Evolutionary conservation across 2,888 invertebrate species (phyloP).

Genomic region (Pseudoips prasinana): DNA sequence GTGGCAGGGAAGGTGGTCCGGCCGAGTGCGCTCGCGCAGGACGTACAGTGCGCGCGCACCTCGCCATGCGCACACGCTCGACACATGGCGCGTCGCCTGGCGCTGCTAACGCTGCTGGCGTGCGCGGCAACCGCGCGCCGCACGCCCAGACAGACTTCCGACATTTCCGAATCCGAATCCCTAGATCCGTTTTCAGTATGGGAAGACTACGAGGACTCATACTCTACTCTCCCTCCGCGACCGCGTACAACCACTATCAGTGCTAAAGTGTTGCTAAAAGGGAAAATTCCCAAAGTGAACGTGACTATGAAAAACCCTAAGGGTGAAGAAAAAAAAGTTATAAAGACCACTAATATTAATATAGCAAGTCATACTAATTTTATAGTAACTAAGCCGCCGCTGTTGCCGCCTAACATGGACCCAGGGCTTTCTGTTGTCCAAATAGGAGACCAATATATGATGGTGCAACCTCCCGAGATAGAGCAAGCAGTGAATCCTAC

Average conservation of each 20-base stretch:
- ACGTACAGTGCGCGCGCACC: conserved; percentile 76
- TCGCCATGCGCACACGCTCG: conserved; percentile 78
- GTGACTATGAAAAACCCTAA: conserved; percentile 57
- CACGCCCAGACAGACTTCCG: conserved; percentile 41
- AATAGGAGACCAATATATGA: conserved; percentile 48
- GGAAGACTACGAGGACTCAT: conserved; percentile 66
- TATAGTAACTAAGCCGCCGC: conserved; percentile 60
- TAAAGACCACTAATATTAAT: conserved; percentile 70
- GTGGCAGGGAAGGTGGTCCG: conserved; percentile 66
- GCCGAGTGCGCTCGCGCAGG: conserved; percentile 38
- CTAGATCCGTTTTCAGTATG: conserved; percentile 59
- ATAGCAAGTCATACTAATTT: conserved; percentile 74
- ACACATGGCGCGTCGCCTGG: conserved; percentile 79
- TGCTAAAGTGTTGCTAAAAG: conserved; percentile 64
- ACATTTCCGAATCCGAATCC: conserved; percentile 55
- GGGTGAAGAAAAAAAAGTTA: conserved; percentile 55
- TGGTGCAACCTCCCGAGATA: conserved; percentile 42
- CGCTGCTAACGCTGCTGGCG: conserved; percentile 74
- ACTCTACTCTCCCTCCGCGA: conserved; percentile 45
- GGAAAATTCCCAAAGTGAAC: conserved; percentile 60
- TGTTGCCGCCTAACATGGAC: conserved; percentile 31
- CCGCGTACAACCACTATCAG: conserved; percentile 43
- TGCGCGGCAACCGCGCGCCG: conserved; percentile 57
- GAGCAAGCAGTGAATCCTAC: conserved; percentile 26
- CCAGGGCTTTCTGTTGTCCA: conserved; percentile 39